Evolutionary conservation across 2,797 vertebrate species (phyloP).

Genomic region (Labeo calbasu): DNA sequence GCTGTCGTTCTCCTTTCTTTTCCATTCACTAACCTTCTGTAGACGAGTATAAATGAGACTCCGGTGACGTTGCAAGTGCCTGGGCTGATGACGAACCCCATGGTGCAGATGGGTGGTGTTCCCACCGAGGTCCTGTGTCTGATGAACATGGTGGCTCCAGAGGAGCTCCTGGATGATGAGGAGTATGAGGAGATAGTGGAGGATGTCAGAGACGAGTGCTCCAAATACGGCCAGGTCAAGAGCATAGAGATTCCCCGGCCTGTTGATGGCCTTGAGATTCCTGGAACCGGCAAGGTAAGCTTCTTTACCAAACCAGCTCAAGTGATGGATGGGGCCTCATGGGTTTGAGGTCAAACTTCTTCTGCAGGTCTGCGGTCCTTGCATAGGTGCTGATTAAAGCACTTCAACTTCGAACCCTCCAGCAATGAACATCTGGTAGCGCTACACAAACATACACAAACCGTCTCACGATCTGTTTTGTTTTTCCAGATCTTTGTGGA

Average conservation of each 20-base stretch:
- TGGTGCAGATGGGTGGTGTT: constrained; percentile 91
- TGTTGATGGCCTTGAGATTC: constrained; percentile 90
- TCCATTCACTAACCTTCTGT: background rate
- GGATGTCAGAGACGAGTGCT: constrained; percentile 91
- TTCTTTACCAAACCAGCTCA: background rate
- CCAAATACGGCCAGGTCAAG: constrained; percentile 93
- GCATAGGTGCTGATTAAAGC: background rate
- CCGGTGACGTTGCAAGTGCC: constrained; percentile 96
- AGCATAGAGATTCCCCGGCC: constrained; percentile 94
- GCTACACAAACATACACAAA: background rate
- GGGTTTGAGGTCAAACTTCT: background rate
- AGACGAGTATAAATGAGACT: constrained; percentile 95
- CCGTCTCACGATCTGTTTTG: background rate
- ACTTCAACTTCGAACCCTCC: background rate
- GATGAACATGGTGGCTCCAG: constrained; percentile 96
- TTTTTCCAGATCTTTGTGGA: constrained; percentile 89
- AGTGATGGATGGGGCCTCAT: background rate
- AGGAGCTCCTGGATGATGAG: constrained; percentile 92
- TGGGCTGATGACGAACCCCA: constrained; percentile 87
- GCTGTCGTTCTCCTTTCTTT: background rate
- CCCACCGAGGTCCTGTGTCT: constrained; percentile 93
- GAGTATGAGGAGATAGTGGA: constrained; percentile 95
- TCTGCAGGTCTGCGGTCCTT: background rate
- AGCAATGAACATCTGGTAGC: background rate
- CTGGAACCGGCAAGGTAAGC: constrained; percentile 90